Conservation (phyloP, 2,888 invertebrate species). For the Drosophila quinaria region DNA sequence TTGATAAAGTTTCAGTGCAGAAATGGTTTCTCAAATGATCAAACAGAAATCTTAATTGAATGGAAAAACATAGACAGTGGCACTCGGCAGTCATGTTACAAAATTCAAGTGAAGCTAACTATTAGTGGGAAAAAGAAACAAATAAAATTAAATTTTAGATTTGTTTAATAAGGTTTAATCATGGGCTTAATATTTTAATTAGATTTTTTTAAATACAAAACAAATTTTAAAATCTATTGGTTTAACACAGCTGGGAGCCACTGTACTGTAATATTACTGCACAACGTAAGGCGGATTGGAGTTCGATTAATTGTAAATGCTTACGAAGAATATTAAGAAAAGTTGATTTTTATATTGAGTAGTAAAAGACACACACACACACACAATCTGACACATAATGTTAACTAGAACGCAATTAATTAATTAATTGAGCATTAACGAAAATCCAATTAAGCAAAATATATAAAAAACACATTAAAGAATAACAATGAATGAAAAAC, state of each 20-base stretch:
- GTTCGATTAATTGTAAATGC: slow-evolving; percentile 59
- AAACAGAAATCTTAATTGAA: slow-evolving; percentile 45
- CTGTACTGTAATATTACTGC: slow-evolving; percentile 24
- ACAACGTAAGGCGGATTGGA: slow-evolving; percentile 32
- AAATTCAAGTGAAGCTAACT: no score
- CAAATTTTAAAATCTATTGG: no score
- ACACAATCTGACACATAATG: slow-evolving; percentile 42
- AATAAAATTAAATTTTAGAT: no score
- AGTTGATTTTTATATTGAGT: slow-evolving; percentile 65
- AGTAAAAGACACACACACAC: slow-evolving; percentile 40
- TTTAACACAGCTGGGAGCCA: no score
- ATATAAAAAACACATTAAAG: slow-evolving; percentile 29
- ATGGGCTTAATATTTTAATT: no score
- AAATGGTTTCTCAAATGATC: slow-evolving; percentile 56
- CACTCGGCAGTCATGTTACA: no score
- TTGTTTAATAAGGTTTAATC: no score
- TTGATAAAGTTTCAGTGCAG: slow-evolving; percentile 21
- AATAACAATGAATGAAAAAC: slow-evolving; percentile 22
- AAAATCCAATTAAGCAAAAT: slow-evolving; percentile 42
- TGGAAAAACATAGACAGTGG: slow-evolving; percentile 11
- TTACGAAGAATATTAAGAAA: slow-evolving; percentile 51
- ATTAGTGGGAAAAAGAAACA: no score
- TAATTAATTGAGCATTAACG: slow-evolving; percentile 61
- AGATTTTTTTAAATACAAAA: no score
- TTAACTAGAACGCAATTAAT: slow-evolving; percentile 72